phyloP scores from a whole-genome alignment of 2,797 vertebrate genomes.

The Mastacembelus armatus region DNA sequence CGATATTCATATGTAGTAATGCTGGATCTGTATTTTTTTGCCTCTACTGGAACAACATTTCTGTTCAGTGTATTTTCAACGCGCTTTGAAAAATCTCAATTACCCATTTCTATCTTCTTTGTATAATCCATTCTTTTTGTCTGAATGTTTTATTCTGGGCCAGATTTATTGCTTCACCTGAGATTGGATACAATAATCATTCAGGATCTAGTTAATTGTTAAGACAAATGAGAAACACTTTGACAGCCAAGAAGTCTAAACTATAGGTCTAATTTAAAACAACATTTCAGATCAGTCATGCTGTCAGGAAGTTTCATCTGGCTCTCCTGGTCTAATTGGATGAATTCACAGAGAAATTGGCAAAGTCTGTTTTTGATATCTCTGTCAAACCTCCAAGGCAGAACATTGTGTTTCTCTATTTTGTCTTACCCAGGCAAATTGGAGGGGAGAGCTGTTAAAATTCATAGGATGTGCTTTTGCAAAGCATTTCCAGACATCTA shows the following conservation, averaged over 20 bases:
- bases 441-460: constrained; percentile 49
- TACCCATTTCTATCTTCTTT: constrained; percentile 18
- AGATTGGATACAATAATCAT: constrained; percentile 24
- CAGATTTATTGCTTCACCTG: background rate
- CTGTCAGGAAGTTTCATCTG: constrained; percentile 45
- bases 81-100: constrained; percentile 31
- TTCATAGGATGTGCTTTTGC: constrained; percentile 57
- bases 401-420: constrained; percentile 50
- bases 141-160: constrained; percentile 2
- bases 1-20: background rate
- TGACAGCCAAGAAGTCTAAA: constrained; percentile 19
- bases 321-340: constrained; percentile 54
- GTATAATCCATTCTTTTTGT: background rate
- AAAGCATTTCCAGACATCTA: constrained; percentile 49
- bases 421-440: constrained; percentile 38
- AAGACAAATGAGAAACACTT: constrained; percentile 38
- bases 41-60: constrained; percentile 7
- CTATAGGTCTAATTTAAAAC: constrained; percentile 20
- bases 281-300: constrained; percentile 36
- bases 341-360: constrained; percentile 50
- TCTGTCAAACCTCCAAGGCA: constrained; percentile 56
- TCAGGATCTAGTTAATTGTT: constrained; percentile 34
- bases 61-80: constrained; percentile 5
- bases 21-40: constrained; percentile 15
- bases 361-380: constrained; percentile 54